Conservation (phyloP, 2,888 invertebrate species). For the Brenthis hecate region DNA sequence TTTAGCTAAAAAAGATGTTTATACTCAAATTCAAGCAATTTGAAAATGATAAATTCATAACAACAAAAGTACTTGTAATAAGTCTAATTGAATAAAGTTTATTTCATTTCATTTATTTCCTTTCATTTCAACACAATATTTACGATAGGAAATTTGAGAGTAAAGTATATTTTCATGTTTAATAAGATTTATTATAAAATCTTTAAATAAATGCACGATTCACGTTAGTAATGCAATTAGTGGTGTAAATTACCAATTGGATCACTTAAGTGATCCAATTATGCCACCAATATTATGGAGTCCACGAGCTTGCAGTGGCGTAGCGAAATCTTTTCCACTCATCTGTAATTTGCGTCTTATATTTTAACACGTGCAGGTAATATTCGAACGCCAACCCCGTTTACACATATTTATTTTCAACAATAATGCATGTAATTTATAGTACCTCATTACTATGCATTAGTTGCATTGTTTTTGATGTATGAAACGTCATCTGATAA, state of each 20-base stretch:
- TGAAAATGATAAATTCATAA: too few relatives aligned
- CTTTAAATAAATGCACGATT: background rate
- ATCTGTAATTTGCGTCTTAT: slow-evolving; percentile 46
- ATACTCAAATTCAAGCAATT: too few relatives aligned
- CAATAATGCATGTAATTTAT: slow-evolving; percentile 32
- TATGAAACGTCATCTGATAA: slow-evolving; percentile 19
- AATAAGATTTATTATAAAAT: background rate
- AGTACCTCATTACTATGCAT: slow-evolving; percentile 21
- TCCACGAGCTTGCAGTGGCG: slow-evolving; percentile 68
- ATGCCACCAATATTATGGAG: slow-evolving; percentile 58
- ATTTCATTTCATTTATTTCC: too few relatives aligned
- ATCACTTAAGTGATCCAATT: slow-evolving; percentile 56
- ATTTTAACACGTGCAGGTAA: slow-evolving; percentile 51
- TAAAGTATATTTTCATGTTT: too few relatives aligned
- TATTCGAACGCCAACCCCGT: slow-evolving; percentile 29
- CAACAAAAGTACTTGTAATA: too few relatives aligned
- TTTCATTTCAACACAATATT: too few relatives aligned
- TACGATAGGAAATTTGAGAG: too few relatives aligned
- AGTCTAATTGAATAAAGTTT: too few relatives aligned
- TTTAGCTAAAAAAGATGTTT: background rate
- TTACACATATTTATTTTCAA: slow-evolving; percentile 32
- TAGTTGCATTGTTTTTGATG: slow-evolving; percentile 28
- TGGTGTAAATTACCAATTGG: slow-evolving; percentile 27
- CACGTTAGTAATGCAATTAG: slow-evolving; percentile 33
- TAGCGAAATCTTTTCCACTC: slow-evolving; percentile 53